Evolutionary conservation across 1,140 invertebrate species (phyloP), one percentile per base, ranked within the genome.

Genomic region (Neelides sp.): DNA sequence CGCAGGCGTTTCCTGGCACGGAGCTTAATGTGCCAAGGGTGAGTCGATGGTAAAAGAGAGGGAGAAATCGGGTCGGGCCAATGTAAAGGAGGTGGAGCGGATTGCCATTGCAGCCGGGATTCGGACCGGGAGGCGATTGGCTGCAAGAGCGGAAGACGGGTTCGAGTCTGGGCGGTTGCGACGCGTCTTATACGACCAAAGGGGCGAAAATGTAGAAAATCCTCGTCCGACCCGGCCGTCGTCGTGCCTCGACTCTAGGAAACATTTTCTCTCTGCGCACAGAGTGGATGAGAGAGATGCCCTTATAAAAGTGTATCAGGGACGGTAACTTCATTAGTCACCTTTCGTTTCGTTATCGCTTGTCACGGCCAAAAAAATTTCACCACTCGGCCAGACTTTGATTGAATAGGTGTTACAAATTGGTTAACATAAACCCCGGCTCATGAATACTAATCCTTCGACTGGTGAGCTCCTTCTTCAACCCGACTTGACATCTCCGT

Each of bases 281-380:
- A 30, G 24, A 1, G n/a, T 17, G 13, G n/a, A n/a, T n/a, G n/a
- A n/a, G n/a, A n/a, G n/a, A 36, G 30, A 45, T 45, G 51, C 40
- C 58, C 55, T 28, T 64, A 63, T 64, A 64, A 64, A 62, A 58
- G 50, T 61, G 57, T 61, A 61, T 64, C 52, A 47, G 54, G 36
- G 27, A 53, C 50, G 39, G 40, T 65, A 65, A 65, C 61, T 63
- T 65, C 58, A 62, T 65, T 65, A 65, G 64, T 64, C 64, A 65
- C 64, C 63, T 65, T 65, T 65, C 63, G 64, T 65, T 65, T 60
- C 58, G 55, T 62, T 62, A 62, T 62, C 56, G 41, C 61, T 60
- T 60, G 59, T 61, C 59, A 61, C 52, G 57, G 57, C 20, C 52
- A 61, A 46, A 51, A 57, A 52, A 46, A 54, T 54, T 52, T 54